Evolutionary conservation across 2,797 vertebrate genomes (phyloP).

Genomic region (Catharus ustulatus): DNA sequence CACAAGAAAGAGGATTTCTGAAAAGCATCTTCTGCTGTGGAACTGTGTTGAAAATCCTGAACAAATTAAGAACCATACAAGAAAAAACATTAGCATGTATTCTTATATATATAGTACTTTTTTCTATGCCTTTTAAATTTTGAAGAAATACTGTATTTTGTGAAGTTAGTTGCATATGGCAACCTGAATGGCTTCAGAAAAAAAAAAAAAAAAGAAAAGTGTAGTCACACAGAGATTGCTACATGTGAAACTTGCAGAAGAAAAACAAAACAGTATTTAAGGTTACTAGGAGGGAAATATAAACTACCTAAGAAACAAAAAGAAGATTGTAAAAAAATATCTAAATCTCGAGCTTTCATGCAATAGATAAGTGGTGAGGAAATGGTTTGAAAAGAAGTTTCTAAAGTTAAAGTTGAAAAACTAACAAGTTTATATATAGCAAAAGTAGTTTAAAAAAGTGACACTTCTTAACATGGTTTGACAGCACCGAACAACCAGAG

Average conservation of each 20-base stretch:
- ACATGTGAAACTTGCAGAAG: background rate
- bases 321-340: background rate
- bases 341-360: background rate
- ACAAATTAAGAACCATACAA: background rate
- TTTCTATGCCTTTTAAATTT: background rate
- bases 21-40: background rate
- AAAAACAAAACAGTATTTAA: background rate
- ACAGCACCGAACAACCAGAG: background rate
- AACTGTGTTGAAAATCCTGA: background rate
- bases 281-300: background rate
- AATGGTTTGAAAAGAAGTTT: background rate
- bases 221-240: background rate
- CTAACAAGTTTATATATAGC: background rate
- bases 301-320: background rate
- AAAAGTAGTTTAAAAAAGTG: background rate
- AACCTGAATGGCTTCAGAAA: background rate
- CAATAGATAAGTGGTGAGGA: background rate
- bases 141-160: background rate
- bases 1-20: background rate
- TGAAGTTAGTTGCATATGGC: background rate
- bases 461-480: background rate
- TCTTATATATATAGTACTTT: background rate
- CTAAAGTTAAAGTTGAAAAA: background rate
- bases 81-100: rapidly evolving
- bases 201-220: background rate